phyloP scores from a whole-genome alignment of 2,888 invertebrate species.

The Ischnus inquisitorius region DNA sequence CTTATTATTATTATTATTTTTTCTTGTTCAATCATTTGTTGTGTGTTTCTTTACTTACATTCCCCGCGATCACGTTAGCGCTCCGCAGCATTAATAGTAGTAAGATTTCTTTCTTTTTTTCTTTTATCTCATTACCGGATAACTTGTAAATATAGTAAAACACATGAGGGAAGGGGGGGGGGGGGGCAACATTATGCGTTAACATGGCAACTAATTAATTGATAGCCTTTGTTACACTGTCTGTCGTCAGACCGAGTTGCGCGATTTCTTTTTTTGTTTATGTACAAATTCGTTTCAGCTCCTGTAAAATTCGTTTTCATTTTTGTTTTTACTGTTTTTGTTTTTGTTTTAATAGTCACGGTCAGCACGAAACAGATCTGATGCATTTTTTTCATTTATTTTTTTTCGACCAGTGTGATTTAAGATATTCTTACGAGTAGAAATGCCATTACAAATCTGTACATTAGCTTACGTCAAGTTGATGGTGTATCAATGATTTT shows the following conservation, averaged over 20 bases:
- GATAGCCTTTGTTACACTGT: constrained; percentile 79
- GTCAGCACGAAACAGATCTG: constrained; percentile 62
- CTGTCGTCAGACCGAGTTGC: constrained; percentile 76
- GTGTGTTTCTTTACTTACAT: constrained; percentile 67
- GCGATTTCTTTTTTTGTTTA: constrained; percentile 73
- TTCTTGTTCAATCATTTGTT: constrained; percentile 27
- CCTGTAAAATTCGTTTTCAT: constrained; percentile 72
- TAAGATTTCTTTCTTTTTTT: constrained; percentile 60
- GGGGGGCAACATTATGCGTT: constrained; percentile 78
- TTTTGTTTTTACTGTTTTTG: constrained; percentile 55
- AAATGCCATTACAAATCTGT: constrained; percentile 77
- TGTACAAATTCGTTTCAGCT: constrained; percentile 77
- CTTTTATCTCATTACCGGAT: constrained; percentile 77
- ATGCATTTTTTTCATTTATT: constrained; percentile 48
- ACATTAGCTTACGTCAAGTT: constrained; percentile 76
- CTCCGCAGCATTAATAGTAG: constrained; percentile 78
- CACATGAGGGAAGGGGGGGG: constrained; percentile 70
- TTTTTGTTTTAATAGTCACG: constrained; percentile 64
- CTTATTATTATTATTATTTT: constrained; percentile 39
- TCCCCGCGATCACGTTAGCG: constrained; percentile 75
- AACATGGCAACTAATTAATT: constrained; percentile 76
- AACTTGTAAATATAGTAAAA: constrained; percentile 81
- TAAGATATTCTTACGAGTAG: constrained; percentile 64
- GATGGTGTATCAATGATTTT: constrained; percentile 53
- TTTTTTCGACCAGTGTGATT: constrained; percentile 43